These are phyloP conservation scores for Aix galericulata DNA, from an alignment of 2,113 vertebrate species.

Conservation along the genomic window DNA sequence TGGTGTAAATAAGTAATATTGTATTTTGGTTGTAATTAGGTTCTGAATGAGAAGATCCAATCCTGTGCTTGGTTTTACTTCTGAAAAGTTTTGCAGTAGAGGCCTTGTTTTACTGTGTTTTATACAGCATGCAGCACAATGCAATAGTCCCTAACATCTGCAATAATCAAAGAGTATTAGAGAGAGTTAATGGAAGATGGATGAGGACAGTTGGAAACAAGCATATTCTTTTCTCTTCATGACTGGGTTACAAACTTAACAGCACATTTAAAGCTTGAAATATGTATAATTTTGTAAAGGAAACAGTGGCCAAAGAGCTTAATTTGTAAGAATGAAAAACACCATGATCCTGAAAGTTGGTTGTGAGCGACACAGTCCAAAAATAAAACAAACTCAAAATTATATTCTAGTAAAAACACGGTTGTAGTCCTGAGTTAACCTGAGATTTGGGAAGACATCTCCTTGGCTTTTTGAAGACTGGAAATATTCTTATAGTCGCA, in stretches of 20 bases:
- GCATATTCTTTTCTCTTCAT: not conserved
- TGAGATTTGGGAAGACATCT: too few relatives aligned
- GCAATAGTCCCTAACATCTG: not conserved
- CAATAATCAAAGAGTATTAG: accelerated
- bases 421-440: too few relatives aligned
- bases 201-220: not conserved
- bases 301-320: not conserved
- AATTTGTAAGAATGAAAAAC: not conserved
- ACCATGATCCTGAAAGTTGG: not conserved
- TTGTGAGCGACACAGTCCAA: not conserved
- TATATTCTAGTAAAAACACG: accelerated
- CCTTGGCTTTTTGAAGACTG: not conserved
- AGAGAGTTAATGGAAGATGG: not conserved
- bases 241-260: not conserved
- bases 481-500: not conserved
- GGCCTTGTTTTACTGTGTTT: not conserved
- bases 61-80: not conserved
- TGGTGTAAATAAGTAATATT: not conserved
- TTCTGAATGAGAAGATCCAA: not conserved
- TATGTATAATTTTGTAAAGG: accelerated
- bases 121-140: not conserved
- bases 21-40: not conserved
- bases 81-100: not conserved
- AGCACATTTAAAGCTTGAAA: not conserved
- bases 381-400: not conserved